A percentile compares a stretch with the other conserved stretches of the same genome.
These are phyloP conservation scores for Rhyacophila brunnea DNA, from an alignment of 1,140 invertebrate species.

Conservation along the genomic window DNA sequence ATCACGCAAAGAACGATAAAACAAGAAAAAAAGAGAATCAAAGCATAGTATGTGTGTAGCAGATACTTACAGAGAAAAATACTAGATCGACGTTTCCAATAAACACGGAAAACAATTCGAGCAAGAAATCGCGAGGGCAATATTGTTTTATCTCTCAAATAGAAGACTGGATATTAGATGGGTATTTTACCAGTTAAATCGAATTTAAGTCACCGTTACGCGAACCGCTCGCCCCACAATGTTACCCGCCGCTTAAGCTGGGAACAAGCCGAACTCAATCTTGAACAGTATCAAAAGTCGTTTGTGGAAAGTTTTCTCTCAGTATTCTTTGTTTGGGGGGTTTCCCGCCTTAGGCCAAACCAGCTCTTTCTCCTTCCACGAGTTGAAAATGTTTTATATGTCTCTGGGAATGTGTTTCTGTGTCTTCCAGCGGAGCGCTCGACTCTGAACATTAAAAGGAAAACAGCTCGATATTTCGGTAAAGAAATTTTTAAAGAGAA, in stretches of 20 bases:
- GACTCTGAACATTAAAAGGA: constrained; percentile 11
- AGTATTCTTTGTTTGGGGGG: constrained; percentile 16
- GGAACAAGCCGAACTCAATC: constrained; percentile 30
- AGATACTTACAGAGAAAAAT: too few species aligned
- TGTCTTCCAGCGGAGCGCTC: constrained; percentile 6
- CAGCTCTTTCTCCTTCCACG: not conserved
- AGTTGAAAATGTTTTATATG: constrained; percentile 16
- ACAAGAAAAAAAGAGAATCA: too few species aligned
- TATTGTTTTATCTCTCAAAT: constrained; percentile 7
- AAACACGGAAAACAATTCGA: not conserved
- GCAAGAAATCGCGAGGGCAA: not conserved
- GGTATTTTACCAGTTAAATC: constrained; percentile 18
- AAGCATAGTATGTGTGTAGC: too few species aligned
- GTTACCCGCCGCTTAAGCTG: not conserved
- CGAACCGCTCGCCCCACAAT: not conserved
- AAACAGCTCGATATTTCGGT: not conserved
- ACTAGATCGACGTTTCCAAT: too few species aligned
- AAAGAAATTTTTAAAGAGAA: too few species aligned
- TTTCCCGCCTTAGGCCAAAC: constrained; percentile 6
- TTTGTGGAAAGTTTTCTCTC: constrained; percentile 19
- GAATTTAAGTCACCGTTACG: constrained; percentile 15
- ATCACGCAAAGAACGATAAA: too few species aligned
- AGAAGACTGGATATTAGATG: constrained; percentile 9
- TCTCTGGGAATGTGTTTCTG: constrained; percentile 18
- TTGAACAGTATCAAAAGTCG: constrained; percentile 29